phyloP scores from a whole-genome alignment of 1,140 invertebrate genomes.

The Nomia melanderi region DNA sequence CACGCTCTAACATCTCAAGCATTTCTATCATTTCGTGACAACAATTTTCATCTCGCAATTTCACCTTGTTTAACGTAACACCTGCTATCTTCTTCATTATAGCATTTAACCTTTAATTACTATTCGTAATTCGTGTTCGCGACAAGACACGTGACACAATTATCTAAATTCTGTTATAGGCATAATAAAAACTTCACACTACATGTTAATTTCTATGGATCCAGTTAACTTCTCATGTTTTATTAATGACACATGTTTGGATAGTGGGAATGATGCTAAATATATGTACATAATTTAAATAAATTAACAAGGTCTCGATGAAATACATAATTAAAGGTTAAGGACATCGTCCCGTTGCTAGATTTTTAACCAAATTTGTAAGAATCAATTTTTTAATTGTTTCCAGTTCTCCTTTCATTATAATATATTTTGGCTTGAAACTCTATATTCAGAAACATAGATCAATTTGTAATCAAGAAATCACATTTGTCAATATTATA shows the following conservation, averaged over 20 bases:
- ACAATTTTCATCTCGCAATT: not conserved
- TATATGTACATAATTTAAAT: not conserved
- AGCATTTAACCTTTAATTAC: not conserved
- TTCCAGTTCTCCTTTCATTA: too few species aligned
- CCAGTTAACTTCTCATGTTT: conserved; percentile 1
- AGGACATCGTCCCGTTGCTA: not conserved
- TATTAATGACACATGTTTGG: not conserved
- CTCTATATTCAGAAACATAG: too few species aligned
- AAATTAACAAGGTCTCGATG: not conserved
- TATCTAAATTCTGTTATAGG: too few species aligned
- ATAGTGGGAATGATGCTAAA: not conserved
- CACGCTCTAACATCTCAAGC: not conserved
- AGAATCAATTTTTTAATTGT: too few species aligned
- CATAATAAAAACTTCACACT: not conserved
- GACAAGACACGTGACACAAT: not conserved
- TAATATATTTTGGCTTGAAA: too few species aligned
- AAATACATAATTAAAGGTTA: not conserved
- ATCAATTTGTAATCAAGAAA: too few species aligned
- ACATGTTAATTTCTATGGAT: not conserved
- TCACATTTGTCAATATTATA: too few species aligned
- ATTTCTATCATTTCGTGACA: not conserved
- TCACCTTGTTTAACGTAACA: not conserved
- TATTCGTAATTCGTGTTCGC: not conserved
- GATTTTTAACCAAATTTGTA: too few species aligned
- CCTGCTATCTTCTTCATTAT: not conserved